phyloP scores from a whole-genome alignment of 2,888 invertebrate species.

The Abrostola tripartita region DNA sequence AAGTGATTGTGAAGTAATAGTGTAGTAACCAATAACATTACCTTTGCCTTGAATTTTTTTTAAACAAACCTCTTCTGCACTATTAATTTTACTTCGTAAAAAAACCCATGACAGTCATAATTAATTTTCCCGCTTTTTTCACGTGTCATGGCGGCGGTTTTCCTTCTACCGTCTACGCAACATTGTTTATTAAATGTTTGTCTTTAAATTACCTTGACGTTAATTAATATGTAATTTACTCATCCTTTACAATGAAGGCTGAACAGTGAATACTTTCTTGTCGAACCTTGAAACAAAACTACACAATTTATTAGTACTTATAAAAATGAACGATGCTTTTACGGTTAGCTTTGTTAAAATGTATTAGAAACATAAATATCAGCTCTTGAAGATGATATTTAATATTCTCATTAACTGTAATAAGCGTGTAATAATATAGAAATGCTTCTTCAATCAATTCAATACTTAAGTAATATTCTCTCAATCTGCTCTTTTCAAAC shows the following conservation, averaged over 20 bases:
- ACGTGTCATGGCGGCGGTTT: constrained; percentile 35
- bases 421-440: too few relatives aligned
- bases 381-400: too few relatives aligned
- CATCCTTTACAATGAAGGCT: constrained; percentile 11
- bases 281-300: background rate
- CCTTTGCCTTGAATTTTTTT: background rate
- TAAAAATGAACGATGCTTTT: background rate
- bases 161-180: constrained; percentile 14
- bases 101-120: constrained; percentile 15
- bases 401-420: too few relatives aligned
- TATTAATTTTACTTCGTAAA: background rate
- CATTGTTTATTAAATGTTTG: constrained; percentile 21
- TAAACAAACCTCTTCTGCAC: background rate
- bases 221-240: constrained; percentile 15
- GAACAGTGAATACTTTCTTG: background rate
- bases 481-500: too few relatives aligned
- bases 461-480: too few relatives aligned
- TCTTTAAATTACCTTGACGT: constrained; percentile 18
- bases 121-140: constrained; percentile 32
- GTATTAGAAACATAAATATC: too few relatives aligned
- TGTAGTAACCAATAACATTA: too few relatives aligned
- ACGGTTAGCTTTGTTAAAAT: background rate
- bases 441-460: too few relatives aligned
- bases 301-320: background rate
- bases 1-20: background rate